These are phyloP conservation scores for Callyntrura guangdongensis DNA, from an alignment of 2,888 invertebrate species.

Conservation along the genomic window DNA sequence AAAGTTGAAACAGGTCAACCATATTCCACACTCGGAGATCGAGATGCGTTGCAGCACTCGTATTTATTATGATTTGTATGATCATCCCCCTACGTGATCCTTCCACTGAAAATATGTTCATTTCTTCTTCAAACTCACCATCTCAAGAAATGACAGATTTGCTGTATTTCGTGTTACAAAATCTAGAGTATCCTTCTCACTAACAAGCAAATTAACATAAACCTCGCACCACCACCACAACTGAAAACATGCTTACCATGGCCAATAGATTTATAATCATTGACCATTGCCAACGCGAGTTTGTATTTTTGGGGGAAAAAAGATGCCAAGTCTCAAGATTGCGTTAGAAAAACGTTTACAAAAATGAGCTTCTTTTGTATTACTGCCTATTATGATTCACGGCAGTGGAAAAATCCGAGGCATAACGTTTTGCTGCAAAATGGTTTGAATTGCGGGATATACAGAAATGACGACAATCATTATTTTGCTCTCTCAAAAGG, in stretches of 20 bases:
- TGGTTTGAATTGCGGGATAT: no score
- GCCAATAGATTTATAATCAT: slow-evolving; percentile 58
- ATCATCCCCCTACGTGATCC: not conserved
- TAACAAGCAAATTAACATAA: slow-evolving; percentile 37
- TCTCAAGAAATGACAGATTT: not conserved
- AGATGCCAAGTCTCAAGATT: not conserved
- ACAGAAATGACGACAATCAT: no score
- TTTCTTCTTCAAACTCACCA: not conserved
- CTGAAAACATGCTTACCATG: slow-evolving; percentile 54
- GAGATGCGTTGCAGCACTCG: not conserved
- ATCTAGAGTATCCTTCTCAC: not conserved
- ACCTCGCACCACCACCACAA: slow-evolving; percentile 21
- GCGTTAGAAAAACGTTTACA: no score
- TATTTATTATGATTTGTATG: not conserved
- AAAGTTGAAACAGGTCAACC: not conserved
- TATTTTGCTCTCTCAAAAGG: no score
- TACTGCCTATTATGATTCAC: not conserved
- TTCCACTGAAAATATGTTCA: not conserved
- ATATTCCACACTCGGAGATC: not conserved
- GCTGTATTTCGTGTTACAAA: not conserved
- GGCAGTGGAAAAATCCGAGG: not conserved
- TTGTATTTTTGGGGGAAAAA: not conserved
- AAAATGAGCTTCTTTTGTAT: no score
- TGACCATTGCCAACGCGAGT: slow-evolving; percentile 38
- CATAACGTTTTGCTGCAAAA: slow-evolving; percentile 3